Percentiles rank a stretch among this genome's conserved stretches.
Evolutionary conservation across 2,888 invertebrate species (phyloP).

Genomic region (Leucania comma): DNA sequence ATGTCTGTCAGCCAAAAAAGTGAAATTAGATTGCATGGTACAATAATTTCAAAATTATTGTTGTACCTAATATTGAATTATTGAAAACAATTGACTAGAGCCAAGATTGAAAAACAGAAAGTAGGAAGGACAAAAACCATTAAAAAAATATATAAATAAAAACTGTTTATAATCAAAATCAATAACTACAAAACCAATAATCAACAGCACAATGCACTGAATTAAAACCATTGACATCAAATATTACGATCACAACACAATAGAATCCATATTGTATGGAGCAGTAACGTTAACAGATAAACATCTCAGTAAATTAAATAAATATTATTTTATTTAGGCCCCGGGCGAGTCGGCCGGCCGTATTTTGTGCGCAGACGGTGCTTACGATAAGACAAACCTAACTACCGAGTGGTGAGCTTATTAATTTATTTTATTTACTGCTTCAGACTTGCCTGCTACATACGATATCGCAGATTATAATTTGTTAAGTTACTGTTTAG

Average conservation of each 20-base stretch:
- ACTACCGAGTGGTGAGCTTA: conserved; percentile 78
- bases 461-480: conserved; percentile 50
- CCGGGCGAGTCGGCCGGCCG: conserved; percentile 62
- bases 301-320: conserved; percentile 66
- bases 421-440: conserved; percentile 77
- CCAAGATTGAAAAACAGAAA: no score
- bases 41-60: no score
- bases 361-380: conserved; percentile 69
- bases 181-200: conserved; percentile 4
- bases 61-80: no score
- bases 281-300: conserved; percentile 60
- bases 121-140: no score
- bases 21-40: no score
- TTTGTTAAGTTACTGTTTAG: conserved; percentile 35
- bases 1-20: no score
- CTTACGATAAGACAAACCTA: conserved; percentile 69
- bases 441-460: conserved; percentile 56
- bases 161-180: no score
- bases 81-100: no score
- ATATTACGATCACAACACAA: conserved; percentile 31
- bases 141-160: no score
- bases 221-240: conserved; percentile 14
- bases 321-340: conserved; percentile 69
- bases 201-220: background rate
- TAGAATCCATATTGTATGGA: conserved; percentile 42